A percentile compares a stretch with the other conserved stretches of the same genome.
Evolutionary conservation across 2,888 invertebrate genomes (phyloP).

Genomic region (Onthophagus sagittarius): DNA sequence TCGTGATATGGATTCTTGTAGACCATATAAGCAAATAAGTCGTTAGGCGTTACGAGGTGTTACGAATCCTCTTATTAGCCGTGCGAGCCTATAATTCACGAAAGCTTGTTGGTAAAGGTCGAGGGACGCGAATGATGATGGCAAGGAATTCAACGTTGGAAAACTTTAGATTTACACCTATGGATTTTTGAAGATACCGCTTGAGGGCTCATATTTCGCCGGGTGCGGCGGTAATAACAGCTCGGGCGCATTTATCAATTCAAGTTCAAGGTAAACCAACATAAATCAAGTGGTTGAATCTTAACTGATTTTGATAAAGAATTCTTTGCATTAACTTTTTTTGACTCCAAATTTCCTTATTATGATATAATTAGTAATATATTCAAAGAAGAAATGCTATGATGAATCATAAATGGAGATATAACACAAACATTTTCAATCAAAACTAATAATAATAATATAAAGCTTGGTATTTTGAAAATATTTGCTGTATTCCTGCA

Average conservation of each 20-base stretch:
- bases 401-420: too few species aligned
- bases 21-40: neutral
- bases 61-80: neutral
- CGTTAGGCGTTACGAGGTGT: neutral
- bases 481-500: too few species aligned
- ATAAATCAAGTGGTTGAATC: slow-evolving; percentile 17
- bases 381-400: too few species aligned
- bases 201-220: neutral
- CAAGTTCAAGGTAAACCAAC: slow-evolving; percentile 9
- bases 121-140: neutral
- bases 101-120: neutral
- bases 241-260: slow-evolving; percentile 14
- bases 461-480: too few species aligned
- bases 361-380: too few species aligned
- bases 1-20: neutral
- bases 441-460: too few species aligned
- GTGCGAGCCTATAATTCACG: neutral
- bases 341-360: too few species aligned
- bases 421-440: too few species aligned
- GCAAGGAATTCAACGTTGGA: neutral
- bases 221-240: slow-evolving; percentile 4
- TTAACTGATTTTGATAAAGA: too few species aligned
- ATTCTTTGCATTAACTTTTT: too few species aligned
- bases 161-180: slow-evolving; percentile 4
- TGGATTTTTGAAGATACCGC: slow-evolving; percentile 3